These are phyloP conservation scores for Parascotia fuliginaria DNA, from an alignment of 2,888 invertebrate species.

Conservation along the genomic window DNA sequence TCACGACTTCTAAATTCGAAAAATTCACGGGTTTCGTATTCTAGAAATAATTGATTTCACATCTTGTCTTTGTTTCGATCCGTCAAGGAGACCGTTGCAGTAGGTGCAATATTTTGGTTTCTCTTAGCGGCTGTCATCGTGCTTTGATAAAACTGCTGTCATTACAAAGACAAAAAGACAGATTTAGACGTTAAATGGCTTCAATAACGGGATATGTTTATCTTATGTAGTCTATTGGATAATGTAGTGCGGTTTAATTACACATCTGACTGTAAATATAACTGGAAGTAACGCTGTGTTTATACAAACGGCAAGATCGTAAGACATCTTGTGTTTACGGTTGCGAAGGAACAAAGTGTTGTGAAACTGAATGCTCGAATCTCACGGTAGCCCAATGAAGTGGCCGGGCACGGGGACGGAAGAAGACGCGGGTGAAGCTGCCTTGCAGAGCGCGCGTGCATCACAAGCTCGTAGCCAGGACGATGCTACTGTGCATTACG, in stretches of 20 bases:
- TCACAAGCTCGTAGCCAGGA: conserved; percentile 90
- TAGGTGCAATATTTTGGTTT: conserved; percentile 84
- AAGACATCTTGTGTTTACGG: conserved; percentile 70
- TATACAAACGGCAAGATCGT: conserved; percentile 57
- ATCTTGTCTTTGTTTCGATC: conserved; percentile 85
- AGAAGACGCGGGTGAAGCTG: conserved; percentile 86
- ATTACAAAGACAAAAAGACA: conserved; percentile 75
- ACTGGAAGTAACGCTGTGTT: conserved; percentile 54
- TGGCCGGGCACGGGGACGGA: conserved; percentile 90
- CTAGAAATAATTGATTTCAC: conserved; percentile 58
- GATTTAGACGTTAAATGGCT: conserved; percentile 62
- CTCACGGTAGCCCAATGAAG: conserved; percentile 90
- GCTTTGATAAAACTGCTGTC: conserved; percentile 76
- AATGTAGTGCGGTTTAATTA: conserved; percentile 66
- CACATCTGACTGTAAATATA: conserved; percentile 52
- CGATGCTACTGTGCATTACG: conserved; percentile 97
- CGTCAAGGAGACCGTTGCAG: conserved; percentile 82
- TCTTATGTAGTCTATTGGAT: conserved; percentile 57
- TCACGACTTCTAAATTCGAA: conserved; percentile 57
- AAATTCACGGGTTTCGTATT: conserved; percentile 45
- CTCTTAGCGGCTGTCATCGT: conserved; percentile 81
- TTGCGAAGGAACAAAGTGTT: conserved; percentile 65
- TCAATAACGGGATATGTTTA: conserved; percentile 52
- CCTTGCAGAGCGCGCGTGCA: conserved; percentile 87
- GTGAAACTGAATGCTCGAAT: conserved; percentile 85